Base-by-base conservation (phyloP, 2,113 vertebrate genomes). In the Varanus salvator region DNA sequence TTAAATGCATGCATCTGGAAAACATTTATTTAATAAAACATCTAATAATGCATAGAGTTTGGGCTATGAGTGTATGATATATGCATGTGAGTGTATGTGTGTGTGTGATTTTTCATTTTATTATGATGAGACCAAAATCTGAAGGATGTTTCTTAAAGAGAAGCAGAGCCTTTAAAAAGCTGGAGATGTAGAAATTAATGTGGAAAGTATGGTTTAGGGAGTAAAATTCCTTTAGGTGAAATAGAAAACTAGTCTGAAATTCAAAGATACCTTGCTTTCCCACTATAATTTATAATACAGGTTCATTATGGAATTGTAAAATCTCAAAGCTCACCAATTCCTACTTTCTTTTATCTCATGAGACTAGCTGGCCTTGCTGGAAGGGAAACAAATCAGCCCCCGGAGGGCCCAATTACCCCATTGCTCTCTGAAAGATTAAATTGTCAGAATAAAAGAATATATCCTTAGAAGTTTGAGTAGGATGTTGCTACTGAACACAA, bases 241-340 rank as follows among this genome's bases (percentile, higher is more conserved):
- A 68, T 25, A 12, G 8, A 21, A 27, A 90, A 66, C 48, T 66
- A 50, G 93, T 86, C 91, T 91, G 86, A 89, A 94, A 89, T 75
- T 91, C 87, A 31, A 48, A 91, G 54, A 19, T 72, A 4, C 80
- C 19, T 21, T 91, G 84, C 84, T 48, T 72, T 29, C 69, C 77
- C 68, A 34, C 27, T 68, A 50, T 64, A 44, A 69, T 89, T 80
- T 88, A 87, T n/a, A 86, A 8, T 89, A 64, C 83, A 78, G 71
- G 0, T 34, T 8, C 69, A n/a, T 27, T 34, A 23, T 76, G 57
- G 80, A 91, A 85, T 44, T 71, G 34, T 60, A 84, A 84, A 71
- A 34, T 84, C 74, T 48, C 4, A 78, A 3, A 23, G 23, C 5
- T 29, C 38, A 52, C 80, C 19, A 38, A 38, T 80, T 54, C 71